Evolutionary conservation across 2,113 vertebrate species (phyloP).

Genomic region (Tenrec ecaudatus): DNA sequence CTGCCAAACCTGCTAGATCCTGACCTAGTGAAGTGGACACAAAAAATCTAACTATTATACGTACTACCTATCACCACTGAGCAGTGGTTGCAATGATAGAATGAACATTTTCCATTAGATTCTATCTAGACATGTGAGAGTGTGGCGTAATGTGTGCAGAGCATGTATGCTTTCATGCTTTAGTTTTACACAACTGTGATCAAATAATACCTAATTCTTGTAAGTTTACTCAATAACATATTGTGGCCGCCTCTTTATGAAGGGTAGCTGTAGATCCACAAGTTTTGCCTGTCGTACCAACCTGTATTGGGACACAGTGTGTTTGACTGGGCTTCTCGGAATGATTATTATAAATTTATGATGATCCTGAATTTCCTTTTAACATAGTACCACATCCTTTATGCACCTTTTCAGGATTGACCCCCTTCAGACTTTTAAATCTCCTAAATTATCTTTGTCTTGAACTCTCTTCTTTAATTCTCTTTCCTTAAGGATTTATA

Average conservation of each 20-base stretch:
- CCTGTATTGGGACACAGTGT: neutral
- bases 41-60: neutral
- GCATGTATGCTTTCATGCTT: neutral
- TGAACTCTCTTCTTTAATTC: neutral
- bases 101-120: neutral
- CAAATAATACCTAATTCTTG: neutral
- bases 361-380: neutral
- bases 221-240: neutral
- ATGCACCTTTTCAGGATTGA: neutral
- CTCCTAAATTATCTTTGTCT: slow-evolving; percentile 36
- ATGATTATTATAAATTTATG: neutral
- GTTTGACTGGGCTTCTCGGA: neutral
- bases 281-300: neutral
- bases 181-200: neutral
- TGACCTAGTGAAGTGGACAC: neutral
- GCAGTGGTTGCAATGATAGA: too few relatives aligned
- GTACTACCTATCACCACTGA: too few relatives aligned
- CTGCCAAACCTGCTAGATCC: neutral
- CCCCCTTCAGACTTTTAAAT: neutral
- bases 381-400: neutral
- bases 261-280: neutral
- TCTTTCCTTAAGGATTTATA: neutral
- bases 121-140: neutral
- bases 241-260: neutral
- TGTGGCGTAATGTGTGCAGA: neutral